Conservation (phyloP, 2,113 vertebrate genomes). For the Saccopteryx bilineata region DNA sequence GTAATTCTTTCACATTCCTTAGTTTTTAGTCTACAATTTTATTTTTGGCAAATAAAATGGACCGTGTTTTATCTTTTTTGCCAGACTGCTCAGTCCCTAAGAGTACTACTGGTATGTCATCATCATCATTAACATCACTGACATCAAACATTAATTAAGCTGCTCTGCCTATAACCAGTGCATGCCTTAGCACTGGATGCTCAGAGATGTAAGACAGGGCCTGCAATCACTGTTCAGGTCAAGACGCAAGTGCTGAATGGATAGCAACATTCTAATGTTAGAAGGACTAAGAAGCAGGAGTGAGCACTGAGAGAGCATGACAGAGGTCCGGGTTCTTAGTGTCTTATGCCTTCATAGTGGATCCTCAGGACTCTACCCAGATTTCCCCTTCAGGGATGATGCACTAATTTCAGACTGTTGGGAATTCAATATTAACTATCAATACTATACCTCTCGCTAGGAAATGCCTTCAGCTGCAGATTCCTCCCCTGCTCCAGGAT, state of each 20-base stretch:
- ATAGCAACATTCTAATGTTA: background rate
- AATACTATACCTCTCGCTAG: background rate
- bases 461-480: background rate
- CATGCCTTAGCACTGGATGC: background rate
- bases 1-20: background rate
- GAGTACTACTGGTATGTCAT: background rate
- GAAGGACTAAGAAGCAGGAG: background rate
- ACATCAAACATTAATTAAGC: background rate
- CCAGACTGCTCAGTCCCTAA: background rate
- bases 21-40: constrained; percentile 16
- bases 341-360: background rate
- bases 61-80: constrained; percentile 9
- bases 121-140: background rate
- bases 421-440: background rate
- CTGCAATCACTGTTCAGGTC: background rate
- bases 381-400: background rate
- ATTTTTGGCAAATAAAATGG: constrained; percentile 36
- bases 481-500: background rate
- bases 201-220: background rate
- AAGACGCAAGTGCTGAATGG: background rate
- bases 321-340: background rate
- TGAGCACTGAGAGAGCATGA: background rate
- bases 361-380: background rate
- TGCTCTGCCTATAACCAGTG: background rate
- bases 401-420: background rate